Conservation (phyloP, 2,113 vertebrate species). For the Callithrix jacchus region DNA sequence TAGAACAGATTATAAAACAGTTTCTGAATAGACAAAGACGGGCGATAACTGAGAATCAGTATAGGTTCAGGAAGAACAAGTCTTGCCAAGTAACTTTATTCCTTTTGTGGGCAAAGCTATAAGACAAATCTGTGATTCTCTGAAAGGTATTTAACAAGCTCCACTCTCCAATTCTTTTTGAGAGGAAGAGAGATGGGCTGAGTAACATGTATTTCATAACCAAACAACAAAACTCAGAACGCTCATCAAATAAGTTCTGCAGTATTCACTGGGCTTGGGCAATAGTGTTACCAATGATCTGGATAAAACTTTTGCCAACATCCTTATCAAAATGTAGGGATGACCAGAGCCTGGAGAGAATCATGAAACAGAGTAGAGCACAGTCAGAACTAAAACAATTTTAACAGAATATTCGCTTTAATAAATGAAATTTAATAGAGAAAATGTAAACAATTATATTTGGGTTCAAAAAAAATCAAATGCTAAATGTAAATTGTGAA, state of each 20-base stretch:
- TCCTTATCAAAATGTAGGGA: neutral
- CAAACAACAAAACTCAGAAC: slow-evolving; percentile 18
- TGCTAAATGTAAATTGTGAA: neutral
- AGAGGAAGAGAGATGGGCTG: neutral
- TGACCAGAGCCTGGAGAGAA: neutral
- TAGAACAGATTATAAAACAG: neutral
- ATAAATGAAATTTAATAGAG: slow-evolving; percentile 19
- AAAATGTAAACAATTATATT: neutral
- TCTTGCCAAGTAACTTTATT: neutral
- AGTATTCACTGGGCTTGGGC: neutral
- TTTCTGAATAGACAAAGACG: neutral
- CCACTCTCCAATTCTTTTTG: neutral
- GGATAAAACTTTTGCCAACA: neutral
- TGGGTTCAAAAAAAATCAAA: slow-evolving; percentile 1
- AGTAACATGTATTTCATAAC: neutral
- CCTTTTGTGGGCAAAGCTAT: neutral
- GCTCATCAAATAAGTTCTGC: neutral
- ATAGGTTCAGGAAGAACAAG: neutral
- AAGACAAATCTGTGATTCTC: neutral
- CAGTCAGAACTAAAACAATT: slow-evolving; percentile 20
- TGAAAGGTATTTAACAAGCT: slow-evolving; percentile 24
- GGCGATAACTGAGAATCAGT: neutral
- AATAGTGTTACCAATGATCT: neutral
- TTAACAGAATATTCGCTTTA: slow-evolving; percentile 17
- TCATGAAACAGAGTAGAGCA: neutral